Conservation (phyloP, 2,113 vertebrate species). For the Penelope pileata region DNA sequence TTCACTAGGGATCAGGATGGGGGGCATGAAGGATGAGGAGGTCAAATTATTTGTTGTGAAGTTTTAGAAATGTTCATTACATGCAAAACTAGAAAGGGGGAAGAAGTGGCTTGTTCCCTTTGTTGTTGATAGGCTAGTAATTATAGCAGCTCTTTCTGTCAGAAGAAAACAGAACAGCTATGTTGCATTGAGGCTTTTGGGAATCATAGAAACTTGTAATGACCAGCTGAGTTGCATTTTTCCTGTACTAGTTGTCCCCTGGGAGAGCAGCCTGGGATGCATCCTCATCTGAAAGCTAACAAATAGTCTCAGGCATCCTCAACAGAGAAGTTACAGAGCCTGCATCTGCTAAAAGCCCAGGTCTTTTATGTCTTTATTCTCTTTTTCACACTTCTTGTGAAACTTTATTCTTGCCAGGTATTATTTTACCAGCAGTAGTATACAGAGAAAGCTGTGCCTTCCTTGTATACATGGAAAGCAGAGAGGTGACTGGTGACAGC, state of each 20-base stretch:
- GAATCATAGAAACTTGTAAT: background rate
- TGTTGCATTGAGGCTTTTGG: background rate
- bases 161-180: background rate
- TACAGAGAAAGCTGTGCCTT: background rate
- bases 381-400: background rate
- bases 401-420: background rate
- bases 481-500: background rate
- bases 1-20: background rate
- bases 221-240: background rate
- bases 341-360: background rate
- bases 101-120: background rate
- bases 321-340: background rate
- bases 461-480: background rate
- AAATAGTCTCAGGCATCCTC: background rate
- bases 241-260: background rate
- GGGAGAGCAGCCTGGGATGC: background rate
- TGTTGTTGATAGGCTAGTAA: background rate
- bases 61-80: background rate
- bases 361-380: background rate
- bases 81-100: background rate
- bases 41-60: background rate
- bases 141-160: background rate
- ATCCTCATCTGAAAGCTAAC: fast-evolving
- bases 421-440: background rate
- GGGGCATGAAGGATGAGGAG: background rate